Evolutionary conservation across 2,113 vertebrate species (phyloP), one percentile per base, ranked within the genome.

Genomic region (Siniperca chuatsi): DNA sequence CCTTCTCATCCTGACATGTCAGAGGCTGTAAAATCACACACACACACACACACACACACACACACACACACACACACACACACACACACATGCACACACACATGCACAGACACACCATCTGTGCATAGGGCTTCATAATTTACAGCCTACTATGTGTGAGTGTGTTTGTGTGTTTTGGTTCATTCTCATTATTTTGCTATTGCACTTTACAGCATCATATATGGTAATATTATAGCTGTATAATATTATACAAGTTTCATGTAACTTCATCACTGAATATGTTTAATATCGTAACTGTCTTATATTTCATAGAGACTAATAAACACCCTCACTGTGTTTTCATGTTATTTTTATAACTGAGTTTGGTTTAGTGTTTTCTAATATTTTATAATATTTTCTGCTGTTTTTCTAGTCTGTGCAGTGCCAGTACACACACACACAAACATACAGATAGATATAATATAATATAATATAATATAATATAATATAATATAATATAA

Each of bases 1-100:
- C 87, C 88, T 89, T 85, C 89, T 90, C 87, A 83, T 88, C 75
- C 75, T 87, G 87, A 91, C 83, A 84, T 90, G 92, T 89, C 87
- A 86, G 73, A 84, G 83, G 78, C 48, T 82, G 88, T 92, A 93
- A 93, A n/a, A n/a, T n/a, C n/a, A 25, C 61, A 68, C 64, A 65
- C 62, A 72, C 65, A 35, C 58, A 50, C 64, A 81, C 44, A 72
- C 66, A n/a, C 62, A 68, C 42, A 66, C 10, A 75, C 65, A 35
- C 46, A 57, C 64, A 81, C 40, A 72, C 66, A 84, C 78, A 87
- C 82, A 83, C 76, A 46, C 62, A 68, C 70, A 54, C 50, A 69
- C n/a, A 67, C 20, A 42, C 65, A 35, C 23, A 42, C 42, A 65
- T 50, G 54, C 54, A 61, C 72, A 55, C 52, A 71, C 46, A 76